Evolutionary conservation across 2,888 invertebrate species (phyloP).

Genomic region (Vandiemenella viatica): DNA sequence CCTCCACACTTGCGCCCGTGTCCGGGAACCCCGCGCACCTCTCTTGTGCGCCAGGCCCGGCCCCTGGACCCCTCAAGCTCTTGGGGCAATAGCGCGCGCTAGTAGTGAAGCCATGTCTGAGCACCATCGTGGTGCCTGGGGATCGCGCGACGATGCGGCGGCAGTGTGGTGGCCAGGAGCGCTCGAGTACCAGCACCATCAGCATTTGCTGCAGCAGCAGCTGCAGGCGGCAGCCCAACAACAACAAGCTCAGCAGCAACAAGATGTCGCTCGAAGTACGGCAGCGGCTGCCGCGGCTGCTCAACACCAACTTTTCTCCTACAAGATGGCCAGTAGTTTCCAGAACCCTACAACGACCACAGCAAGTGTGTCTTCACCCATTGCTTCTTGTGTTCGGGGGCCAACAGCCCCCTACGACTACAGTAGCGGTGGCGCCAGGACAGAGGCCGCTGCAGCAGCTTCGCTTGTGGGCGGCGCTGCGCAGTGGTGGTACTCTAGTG

Average conservation of each 20-base stretch:
- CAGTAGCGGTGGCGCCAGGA: slow-evolving; percentile 6
- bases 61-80: slow-evolving; percentile 7
- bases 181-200: slow-evolving; percentile 32
- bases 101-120: slow-evolving; percentile 37
- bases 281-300: slow-evolving; percentile 40
- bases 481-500: slow-evolving; percentile 17
- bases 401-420: slow-evolving; percentile 9
- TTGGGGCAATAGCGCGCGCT: slow-evolving; percentile 7
- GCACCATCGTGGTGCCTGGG: slow-evolving; percentile 48
- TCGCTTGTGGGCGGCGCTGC: slow-evolving; percentile 6
- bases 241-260: slow-evolving; percentile 25
- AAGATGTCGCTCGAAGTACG: slow-evolving; percentile 23
- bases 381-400: slow-evolving; percentile 13
- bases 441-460: slow-evolving; percentile 6
- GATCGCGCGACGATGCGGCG: slow-evolving; percentile 39
- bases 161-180: slow-evolving; percentile 39
- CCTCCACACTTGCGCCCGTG: slow-evolving; percentile 7
- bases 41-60: too few relatives aligned
- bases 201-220: slow-evolving; percentile 27
- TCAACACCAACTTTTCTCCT: slow-evolving; percentile 63
- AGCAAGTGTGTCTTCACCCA: slow-evolving; percentile 44
- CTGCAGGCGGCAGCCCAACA: slow-evolving; percentile 20
- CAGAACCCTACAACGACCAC: slow-evolving; percentile 51
- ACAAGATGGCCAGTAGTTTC: slow-evolving; percentile 77
- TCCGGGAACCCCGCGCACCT: slow-evolving; percentile 20